Percentiles rank a stretch among this genome's conserved stretches.
Conservation (phyloP, 2,113 vertebrate genomes). For the Mormyrus lacerda region DNA sequence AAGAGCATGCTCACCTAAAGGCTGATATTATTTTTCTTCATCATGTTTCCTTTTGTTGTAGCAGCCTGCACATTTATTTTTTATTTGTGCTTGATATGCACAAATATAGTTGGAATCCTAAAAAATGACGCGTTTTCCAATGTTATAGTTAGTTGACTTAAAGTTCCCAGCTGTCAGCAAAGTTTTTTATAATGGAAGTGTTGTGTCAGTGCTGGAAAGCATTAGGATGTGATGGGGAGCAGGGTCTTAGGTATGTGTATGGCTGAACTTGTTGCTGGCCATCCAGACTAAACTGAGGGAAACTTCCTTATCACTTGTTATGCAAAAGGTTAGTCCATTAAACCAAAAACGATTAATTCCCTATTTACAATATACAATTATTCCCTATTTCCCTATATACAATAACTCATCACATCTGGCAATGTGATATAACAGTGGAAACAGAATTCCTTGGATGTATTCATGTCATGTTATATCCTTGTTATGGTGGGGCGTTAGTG, state of each 20-base stretch:
- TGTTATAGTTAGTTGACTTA: neutral
- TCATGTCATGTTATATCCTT: neutral
- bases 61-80: neutral
- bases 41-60: neutral
- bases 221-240: neutral
- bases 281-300: neutral
- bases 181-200: neutral
- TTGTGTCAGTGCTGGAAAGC: neutral
- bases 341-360: neutral
- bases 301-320: neutral
- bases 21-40: neutral
- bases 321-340: neutral
- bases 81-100: neutral
- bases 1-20: neutral
- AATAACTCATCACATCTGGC: neutral
- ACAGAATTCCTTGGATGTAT: neutral
- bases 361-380: too few relatives aligned
- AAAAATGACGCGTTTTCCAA: neutral
- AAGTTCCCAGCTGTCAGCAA: neutral
- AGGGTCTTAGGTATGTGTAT: neutral
- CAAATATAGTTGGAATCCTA: neutral
- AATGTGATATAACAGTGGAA: neutral
- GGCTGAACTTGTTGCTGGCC: neutral
- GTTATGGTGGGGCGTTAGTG: neutral
- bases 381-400: too few relatives aligned